Evolutionary conservation across 2,888 invertebrate genomes (phyloP).

Genomic region (Ditula angustiorana): DNA sequence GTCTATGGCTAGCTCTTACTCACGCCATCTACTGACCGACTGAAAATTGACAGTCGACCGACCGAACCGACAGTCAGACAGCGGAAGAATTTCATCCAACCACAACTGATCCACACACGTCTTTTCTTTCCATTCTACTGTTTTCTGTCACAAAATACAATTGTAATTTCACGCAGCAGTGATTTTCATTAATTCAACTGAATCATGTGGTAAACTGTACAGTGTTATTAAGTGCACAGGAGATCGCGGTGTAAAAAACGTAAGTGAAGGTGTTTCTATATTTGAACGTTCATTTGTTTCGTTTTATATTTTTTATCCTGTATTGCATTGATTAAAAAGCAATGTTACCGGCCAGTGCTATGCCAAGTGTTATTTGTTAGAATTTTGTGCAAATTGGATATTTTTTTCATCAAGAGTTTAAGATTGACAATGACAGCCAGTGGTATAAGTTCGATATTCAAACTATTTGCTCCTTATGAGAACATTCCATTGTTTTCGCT

Average conservation of each 20-base stretch:
- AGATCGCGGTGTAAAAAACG: conserved; percentile 57
- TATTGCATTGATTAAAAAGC: conserved; percentile 39
- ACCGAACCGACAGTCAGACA: conserved; percentile 39
- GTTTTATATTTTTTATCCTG: conserved; percentile 62
- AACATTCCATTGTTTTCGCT: conserved; percentile 48
- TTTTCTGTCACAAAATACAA: conserved; percentile 74
- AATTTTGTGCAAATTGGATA: conserved; percentile 21
- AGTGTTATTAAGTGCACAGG: conserved; percentile 59
- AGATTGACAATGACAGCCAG: conserved; percentile 31
- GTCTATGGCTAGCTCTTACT: conserved; percentile 60
- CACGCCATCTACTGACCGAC: conserved; percentile 69
- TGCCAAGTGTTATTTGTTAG: conserved; percentile 21
- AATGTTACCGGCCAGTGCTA: conserved; percentile 32
- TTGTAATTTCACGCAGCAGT: conserved; percentile 61
- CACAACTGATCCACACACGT: conserved; percentile 66
- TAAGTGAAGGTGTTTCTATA: conserved; percentile 63
- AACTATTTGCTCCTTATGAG: conserved; percentile 29
- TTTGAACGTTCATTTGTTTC: conserved; percentile 55
- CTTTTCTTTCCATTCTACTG: conserved; percentile 73
- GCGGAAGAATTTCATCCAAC: conserved; percentile 58
- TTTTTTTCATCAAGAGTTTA: conserved; percentile 18
- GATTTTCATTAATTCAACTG: conserved; percentile 58
- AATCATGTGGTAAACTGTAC: conserved; percentile 59
- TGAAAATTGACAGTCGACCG: conserved; percentile 37
- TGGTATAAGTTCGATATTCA: conserved; percentile 33